These are phyloP conservation scores for Eremophila alpestris DNA, from an alignment of 2,797 vertebrate species.

Conservation along the genomic window DNA sequence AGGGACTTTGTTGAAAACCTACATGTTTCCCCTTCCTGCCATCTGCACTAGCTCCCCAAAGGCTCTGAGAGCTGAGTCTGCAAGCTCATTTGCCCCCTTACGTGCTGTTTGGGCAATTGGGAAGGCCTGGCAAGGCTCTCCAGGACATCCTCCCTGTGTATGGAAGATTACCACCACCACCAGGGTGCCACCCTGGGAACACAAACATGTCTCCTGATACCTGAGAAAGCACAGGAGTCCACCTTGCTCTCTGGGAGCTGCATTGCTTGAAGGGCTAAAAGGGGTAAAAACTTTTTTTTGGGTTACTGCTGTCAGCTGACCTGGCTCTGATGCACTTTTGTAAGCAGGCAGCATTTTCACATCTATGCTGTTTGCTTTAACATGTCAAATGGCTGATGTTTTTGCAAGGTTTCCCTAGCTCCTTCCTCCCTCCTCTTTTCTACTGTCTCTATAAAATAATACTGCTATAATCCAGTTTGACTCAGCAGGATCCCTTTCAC, in stretches of 20 bases:
- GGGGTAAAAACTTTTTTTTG: not conserved
- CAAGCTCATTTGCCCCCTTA: not conserved
- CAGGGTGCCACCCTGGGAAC: not conserved
- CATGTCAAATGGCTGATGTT: slow-evolving; percentile 4
- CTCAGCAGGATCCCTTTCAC: slow-evolving; percentile 50
- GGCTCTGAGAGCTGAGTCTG: not conserved
- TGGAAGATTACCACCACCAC: not conserved
- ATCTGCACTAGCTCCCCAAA: not conserved
- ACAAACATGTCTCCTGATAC: not conserved
- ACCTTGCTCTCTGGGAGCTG: not conserved
- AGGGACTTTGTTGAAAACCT: not conserved
- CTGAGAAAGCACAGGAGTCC: not conserved
- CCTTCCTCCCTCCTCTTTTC: not conserved
- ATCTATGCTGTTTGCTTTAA: not conserved
- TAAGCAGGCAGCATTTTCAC: not conserved
- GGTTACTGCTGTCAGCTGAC: not conserved
- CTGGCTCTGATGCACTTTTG: not conserved
- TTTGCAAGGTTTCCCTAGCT: slow-evolving; percentile 9
- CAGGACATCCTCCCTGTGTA: not conserved
- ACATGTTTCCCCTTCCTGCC: not conserved
- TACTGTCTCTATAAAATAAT: slow-evolving; percentile 52
- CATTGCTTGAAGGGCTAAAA: not conserved
- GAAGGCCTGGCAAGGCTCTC: not conserved
- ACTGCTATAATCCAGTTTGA: slow-evolving; percentile 52
- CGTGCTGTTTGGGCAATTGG: fast-evolving